phyloP scores from a whole-genome alignment of 2,797 vertebrate genomes.

The Miichthys miiuy region DNA sequence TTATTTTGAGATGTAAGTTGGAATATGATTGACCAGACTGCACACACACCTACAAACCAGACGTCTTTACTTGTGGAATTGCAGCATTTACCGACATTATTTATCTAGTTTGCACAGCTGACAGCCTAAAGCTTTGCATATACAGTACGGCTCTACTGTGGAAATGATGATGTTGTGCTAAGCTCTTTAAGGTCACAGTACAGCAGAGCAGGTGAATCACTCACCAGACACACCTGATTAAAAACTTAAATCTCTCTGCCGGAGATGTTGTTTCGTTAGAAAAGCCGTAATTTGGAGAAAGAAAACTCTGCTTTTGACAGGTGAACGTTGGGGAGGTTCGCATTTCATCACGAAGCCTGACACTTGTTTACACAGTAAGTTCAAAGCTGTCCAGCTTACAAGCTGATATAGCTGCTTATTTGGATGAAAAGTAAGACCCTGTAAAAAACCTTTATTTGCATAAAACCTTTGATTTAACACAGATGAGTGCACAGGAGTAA shows the following conservation, averaged over 20 bases:
- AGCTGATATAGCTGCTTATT: slow-evolving; percentile 76
- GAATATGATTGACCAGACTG: slow-evolving; percentile 66
- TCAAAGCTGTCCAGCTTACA: slow-evolving; percentile 84
- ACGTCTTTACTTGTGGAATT: slow-evolving; percentile 54
- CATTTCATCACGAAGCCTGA: slow-evolving; percentile 72
- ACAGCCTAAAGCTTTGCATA: slow-evolving; percentile 74
- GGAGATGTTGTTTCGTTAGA: slow-evolving; percentile 59
- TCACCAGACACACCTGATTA: slow-evolving; percentile 75
- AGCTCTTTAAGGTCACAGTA: slow-evolving; percentile 82
- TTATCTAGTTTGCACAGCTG: slow-evolving; percentile 80
- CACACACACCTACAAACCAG: slow-evolving; percentile 60
- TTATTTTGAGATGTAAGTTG: slow-evolving; percentile 46
- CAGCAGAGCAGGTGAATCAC: slow-evolving; percentile 75
- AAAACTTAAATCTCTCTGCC: slow-evolving; percentile 67
- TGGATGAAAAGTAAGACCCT: slow-evolving; percentile 75
- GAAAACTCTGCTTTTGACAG: slow-evolving; percentile 65
- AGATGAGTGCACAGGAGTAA: slow-evolving; percentile 77
- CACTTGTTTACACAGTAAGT: slow-evolving; percentile 85
- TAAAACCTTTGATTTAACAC: slow-evolving; percentile 87
- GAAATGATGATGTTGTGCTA: slow-evolving; percentile 75
- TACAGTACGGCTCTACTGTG: slow-evolving; percentile 48
- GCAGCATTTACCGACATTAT: slow-evolving; percentile 68
- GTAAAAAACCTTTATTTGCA: slow-evolving; percentile 81
- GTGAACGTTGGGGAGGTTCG: slow-evolving; percentile 65
- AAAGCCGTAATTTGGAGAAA: slow-evolving; percentile 57